Evolutionary conservation across 2,888 invertebrate genomes (phyloP).

Genomic region (Nyleta sp.): DNA sequence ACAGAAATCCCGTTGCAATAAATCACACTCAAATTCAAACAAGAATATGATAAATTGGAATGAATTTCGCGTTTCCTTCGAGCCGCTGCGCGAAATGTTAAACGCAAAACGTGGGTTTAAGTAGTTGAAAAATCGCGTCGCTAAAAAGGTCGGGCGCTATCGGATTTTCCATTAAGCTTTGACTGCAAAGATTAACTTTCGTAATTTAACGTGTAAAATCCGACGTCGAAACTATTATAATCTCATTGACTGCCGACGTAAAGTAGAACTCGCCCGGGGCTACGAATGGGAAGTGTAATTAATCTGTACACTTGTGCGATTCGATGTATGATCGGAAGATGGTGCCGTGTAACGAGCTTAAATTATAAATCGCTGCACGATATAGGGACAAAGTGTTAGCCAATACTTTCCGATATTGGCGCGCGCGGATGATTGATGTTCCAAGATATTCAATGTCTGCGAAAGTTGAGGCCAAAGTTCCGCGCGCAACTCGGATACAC

Average conservation of each 20-base stretch:
- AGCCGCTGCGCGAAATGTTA: slow-evolving; percentile 2
- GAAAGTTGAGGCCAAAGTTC: slow-evolving; percentile 71
- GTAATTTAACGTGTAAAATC: slow-evolving; percentile 59
- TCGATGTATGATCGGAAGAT: slow-evolving; percentile 64
- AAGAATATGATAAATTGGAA: slow-evolving; percentile 14
- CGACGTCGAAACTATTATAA: slow-evolving; percentile 60
- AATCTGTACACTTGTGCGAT: slow-evolving; percentile 61
- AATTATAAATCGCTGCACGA: slow-evolving; percentile 74
- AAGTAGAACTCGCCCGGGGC: slow-evolving; percentile 44
- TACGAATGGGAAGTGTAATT: slow-evolving; percentile 59
- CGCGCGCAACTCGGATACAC: slow-evolving; percentile 36
- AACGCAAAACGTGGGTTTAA: slow-evolving; percentile 25
- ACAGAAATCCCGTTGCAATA: no score
- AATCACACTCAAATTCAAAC: not conserved
- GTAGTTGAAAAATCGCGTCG: slow-evolving; percentile 48
- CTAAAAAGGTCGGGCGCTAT: slow-evolving; percentile 47
- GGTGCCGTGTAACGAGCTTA: slow-evolving; percentile 68
- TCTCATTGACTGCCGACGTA: slow-evolving; percentile 58
- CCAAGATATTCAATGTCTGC: slow-evolving; percentile 81
- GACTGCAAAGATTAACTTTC: slow-evolving; percentile 59
- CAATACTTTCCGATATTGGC: slow-evolving; percentile 80
- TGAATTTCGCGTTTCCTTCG: slow-evolving; percentile 12
- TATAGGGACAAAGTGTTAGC: slow-evolving; percentile 76
- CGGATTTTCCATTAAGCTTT: slow-evolving; percentile 59
- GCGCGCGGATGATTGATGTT: slow-evolving; percentile 78